These are phyloP conservation scores for Neopelma chrysocephalum DNA, from an alignment of 2,797 vertebrate genomes.

Conservation along the genomic window DNA sequence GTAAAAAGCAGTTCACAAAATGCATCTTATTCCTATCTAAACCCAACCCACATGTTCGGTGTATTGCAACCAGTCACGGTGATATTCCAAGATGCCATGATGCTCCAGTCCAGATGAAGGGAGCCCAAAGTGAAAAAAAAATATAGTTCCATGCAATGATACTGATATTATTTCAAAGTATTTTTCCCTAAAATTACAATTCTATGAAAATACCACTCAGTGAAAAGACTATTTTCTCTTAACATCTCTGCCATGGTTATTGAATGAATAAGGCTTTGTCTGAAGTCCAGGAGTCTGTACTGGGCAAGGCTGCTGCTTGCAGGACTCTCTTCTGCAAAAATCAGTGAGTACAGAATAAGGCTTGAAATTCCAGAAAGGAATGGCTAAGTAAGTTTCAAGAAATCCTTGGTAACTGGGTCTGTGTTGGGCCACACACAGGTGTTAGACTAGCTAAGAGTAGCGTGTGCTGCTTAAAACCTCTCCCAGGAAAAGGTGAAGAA, in stretches of 20 bases:
- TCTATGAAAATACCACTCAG: background rate
- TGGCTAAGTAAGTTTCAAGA: background rate
- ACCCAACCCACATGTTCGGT: background rate
- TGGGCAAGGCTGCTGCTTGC: background rate
- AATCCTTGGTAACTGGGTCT: background rate
- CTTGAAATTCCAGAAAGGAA: background rate
- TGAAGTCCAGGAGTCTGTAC: background rate
- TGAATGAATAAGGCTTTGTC: slow-evolving; percentile 18
- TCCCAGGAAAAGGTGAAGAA: background rate
- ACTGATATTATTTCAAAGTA: background rate
- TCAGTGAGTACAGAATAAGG: background rate
- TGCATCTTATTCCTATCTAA: background rate
- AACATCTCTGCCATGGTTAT: background rate
- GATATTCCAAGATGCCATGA: background rate
- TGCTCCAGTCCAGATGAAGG: background rate
- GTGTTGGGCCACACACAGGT: background rate
- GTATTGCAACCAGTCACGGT: accelerated
- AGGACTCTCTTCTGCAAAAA: background rate
- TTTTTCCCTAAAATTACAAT: background rate
- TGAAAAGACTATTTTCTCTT: background rate
- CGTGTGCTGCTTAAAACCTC: background rate
- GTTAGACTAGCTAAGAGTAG: background rate
- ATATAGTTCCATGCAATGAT: background rate
- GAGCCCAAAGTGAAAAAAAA: background rate
- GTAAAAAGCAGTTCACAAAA: background rate